A percentile compares a stretch with the other conserved stretches of the same genome.
phyloP scores from a whole-genome alignment of 2,113 vertebrate species.

The Meles meles region DNA sequence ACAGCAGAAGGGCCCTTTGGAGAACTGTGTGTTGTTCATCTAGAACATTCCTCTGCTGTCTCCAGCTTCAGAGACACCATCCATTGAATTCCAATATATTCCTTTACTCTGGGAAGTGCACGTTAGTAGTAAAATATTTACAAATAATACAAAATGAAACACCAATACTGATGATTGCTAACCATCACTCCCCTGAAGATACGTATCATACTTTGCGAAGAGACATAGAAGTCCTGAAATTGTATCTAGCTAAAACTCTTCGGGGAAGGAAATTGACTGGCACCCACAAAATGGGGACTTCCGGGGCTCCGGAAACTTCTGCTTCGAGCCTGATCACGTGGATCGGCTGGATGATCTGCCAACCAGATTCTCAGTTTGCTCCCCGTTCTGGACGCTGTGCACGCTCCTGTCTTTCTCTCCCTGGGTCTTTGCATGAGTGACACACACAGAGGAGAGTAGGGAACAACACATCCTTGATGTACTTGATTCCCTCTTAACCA shows the following conservation, averaged over 20 bases:
- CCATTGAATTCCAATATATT: not conserved
- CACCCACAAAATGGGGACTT: accelerated
- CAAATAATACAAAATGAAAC: not conserved
- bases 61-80: not conserved
- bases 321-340: accelerated
- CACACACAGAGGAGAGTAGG: not conserved
- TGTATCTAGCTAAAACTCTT: too few relatives aligned
- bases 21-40: not conserved
- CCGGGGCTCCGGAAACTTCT: not conserved
- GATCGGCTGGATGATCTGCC: accelerated
- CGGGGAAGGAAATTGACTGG: accelerated
- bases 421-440: accelerated
- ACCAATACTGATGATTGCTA: not conserved
- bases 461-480: not conserved
- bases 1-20: not conserved
- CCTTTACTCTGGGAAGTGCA: not conserved
- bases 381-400: accelerated
- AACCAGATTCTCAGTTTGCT: accelerated
- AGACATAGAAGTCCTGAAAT: not conserved
- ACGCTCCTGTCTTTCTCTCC: too few relatives aligned
- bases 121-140: not conserved
- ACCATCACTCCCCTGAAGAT: not conserved
- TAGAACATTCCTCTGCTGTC: not conserved
- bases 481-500: not conserved
- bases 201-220: accelerated